Evolutionary conservation across 1,140 invertebrate genomes (phyloP).

Genomic region (Panulirus ornatus): DNA sequence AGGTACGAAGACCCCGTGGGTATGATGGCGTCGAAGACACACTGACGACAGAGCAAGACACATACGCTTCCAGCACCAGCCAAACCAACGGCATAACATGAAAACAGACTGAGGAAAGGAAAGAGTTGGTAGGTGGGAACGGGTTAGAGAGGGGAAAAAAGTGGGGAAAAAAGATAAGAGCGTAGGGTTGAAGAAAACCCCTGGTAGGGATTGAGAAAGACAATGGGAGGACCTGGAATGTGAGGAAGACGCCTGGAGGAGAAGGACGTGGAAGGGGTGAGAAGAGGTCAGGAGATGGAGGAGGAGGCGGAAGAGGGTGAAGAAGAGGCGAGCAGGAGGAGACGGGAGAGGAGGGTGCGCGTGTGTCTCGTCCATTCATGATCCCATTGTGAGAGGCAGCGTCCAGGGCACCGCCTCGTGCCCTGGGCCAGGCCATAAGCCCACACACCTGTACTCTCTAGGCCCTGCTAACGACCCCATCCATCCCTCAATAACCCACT

Average conservation of each 20-base stretch:
- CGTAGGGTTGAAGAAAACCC: no score
- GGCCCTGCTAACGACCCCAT: not conserved
- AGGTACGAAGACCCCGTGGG: no score
- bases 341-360: not conserved
- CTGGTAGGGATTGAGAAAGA: no score
- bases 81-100: no score
- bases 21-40: no score
- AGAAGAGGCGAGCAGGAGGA: not conserved
- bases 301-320: not conserved
- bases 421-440: not conserved
- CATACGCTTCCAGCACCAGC: not conserved
- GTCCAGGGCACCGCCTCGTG: not conserved
- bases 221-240: no score
- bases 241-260: not conserved
- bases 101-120: no score
- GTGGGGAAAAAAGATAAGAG: no score
- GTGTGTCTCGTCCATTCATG: conserved; percentile 25
- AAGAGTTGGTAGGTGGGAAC: no score
- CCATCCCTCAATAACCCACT: not conserved
- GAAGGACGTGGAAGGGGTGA: not conserved
- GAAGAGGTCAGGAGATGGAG: not conserved
- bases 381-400: conserved; percentile 19
- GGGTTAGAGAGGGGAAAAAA: no score
- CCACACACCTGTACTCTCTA: no score
- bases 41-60: no score